phyloP scores from a whole-genome alignment of 2,888 invertebrate species.

The Cosmia trapezina region DNA sequence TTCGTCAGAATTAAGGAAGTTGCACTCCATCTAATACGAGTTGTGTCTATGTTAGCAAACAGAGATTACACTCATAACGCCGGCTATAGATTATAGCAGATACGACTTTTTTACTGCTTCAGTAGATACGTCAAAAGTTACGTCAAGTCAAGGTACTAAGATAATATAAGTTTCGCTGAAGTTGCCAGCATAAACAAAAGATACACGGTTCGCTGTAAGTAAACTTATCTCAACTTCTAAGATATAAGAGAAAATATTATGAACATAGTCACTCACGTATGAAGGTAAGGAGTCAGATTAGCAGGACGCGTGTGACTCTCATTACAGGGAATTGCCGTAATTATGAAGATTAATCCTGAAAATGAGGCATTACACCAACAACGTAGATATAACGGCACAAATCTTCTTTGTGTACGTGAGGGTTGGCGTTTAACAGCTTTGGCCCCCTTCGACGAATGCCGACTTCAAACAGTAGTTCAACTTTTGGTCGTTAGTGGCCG shows the following conservation, averaged over 20 bases:
- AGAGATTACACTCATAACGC: conserved; percentile 22
- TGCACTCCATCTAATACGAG: conserved; percentile 22
- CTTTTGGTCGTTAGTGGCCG: conserved; percentile 54
- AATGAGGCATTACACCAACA: conserved; percentile 70
- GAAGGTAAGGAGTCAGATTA: conserved; percentile 69
- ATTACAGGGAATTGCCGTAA: conserved; percentile 72
- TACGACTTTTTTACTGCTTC: conserved; percentile 48
- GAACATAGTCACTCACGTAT: conserved; percentile 64
- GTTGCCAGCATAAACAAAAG: conserved; percentile 59
- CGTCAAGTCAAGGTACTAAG: conserved; percentile 24
- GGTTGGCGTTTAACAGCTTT: conserved; percentile 62
- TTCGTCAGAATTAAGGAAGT: conserved; percentile 20
- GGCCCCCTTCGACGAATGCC: conserved; percentile 45
- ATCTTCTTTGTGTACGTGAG: conserved; percentile 69
- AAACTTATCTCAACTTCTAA: conserved; percentile 58
- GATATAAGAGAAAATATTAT: conserved; percentile 61
- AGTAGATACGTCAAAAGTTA: conserved; percentile 56
- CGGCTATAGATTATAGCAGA: conserved; percentile 28
- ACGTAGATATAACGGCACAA: conserved; percentile 64
- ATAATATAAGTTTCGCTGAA: conserved; percentile 51
- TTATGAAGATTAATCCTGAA: conserved; percentile 75
- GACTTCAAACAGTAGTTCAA: conserved; percentile 60
- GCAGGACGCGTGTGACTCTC: conserved; percentile 68
- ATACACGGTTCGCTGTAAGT: conserved; percentile 43
- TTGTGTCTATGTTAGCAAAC: conserved; percentile 20